These are phyloP conservation scores for Hylaeus volcanicus DNA, from an alignment of 1,140 invertebrate species.

Conservation along the genomic window DNA sequence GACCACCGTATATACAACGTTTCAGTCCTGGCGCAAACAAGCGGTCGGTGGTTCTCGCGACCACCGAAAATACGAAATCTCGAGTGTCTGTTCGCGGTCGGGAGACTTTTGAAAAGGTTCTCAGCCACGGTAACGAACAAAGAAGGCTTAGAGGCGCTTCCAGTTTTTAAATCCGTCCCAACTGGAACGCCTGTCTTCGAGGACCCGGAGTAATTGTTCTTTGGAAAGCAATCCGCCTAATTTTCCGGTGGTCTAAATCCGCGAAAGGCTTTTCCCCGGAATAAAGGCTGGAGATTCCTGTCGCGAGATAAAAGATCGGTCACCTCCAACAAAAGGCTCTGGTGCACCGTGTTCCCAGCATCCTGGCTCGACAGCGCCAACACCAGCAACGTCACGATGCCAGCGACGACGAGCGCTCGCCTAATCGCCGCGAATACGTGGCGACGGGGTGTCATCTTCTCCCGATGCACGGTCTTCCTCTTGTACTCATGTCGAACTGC, in stretches of 20 bases:
- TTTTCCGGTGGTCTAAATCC: conserved; percentile 26
- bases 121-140: too few relatives aligned
- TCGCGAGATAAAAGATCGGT: conserved; percentile 43
- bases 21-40: too few relatives aligned
- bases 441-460: conserved; percentile 79
- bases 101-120: neutral
- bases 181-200: conserved; percentile 5
- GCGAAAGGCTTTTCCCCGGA: neutral
- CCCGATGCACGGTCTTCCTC: conserved; percentile 70
- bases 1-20: too few relatives aligned
- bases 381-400: conserved; percentile 74
- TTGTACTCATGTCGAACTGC: conserved; percentile 80
- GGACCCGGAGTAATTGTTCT: conserved; percentile 18
- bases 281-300: conserved; percentile 10
- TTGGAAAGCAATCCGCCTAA: conserved; percentile 22
- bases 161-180: neutral
- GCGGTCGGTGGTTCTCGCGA: too few relatives aligned
- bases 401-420: conserved; percentile 72
- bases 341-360: conserved; percentile 68
- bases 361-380: conserved; percentile 76
- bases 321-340: conserved; percentile 70
- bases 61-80: neutral
- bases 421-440: conserved; percentile 75
- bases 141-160: too few relatives aligned
- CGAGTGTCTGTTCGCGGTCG: neutral